Percentiles rank a stretch among this genome's conserved stretches.
These are phyloP conservation scores for Trichogramma dendrolimi DNA, from an alignment of 2,888 invertebrate genomes.

Conservation along the genomic window DNA sequence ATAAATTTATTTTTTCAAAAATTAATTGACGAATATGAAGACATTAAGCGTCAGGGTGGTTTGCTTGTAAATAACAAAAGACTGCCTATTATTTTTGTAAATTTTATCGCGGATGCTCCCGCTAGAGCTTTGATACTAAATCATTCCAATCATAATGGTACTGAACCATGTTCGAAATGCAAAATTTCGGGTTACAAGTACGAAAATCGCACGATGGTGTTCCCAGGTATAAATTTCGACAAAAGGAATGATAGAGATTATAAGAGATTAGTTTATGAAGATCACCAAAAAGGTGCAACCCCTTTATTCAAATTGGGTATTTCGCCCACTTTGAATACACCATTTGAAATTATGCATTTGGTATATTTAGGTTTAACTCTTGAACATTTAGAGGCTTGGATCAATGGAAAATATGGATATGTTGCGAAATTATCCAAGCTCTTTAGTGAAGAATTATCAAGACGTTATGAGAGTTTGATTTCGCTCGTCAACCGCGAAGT, in stretches of 20 bases:
- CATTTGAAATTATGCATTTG: constrained; percentile 2
- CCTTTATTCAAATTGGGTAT: not conserved
- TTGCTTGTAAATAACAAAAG: not conserved
- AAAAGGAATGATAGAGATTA: too few species aligned
- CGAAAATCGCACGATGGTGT: too few species aligned
- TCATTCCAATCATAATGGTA: not conserved
- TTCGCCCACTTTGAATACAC: not conserved
- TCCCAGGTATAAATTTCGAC: too few species aligned
- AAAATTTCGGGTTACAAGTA: not conserved
- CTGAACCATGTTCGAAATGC: not conserved
- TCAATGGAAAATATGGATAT: not conserved
- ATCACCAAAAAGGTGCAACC: not conserved
- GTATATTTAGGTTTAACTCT: not conserved
- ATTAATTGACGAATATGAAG: not conserved
- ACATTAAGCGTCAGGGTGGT: not conserved
- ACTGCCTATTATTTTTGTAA: not conserved
- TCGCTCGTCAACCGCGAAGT: not conserved
- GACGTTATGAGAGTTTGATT: not conserved
- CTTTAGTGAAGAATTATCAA: not conserved
- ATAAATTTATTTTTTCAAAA: not conserved
- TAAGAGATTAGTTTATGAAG: too few species aligned
- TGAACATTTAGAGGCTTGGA: not conserved
- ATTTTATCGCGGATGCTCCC: not conserved
- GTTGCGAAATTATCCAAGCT: not conserved
- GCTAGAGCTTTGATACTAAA: not conserved